A percentile compares a stretch with the other conserved stretches of the same genome.
Evolutionary conservation across 2,797 vertebrate species (phyloP).

Genomic region (Sebastes minor): DNA sequence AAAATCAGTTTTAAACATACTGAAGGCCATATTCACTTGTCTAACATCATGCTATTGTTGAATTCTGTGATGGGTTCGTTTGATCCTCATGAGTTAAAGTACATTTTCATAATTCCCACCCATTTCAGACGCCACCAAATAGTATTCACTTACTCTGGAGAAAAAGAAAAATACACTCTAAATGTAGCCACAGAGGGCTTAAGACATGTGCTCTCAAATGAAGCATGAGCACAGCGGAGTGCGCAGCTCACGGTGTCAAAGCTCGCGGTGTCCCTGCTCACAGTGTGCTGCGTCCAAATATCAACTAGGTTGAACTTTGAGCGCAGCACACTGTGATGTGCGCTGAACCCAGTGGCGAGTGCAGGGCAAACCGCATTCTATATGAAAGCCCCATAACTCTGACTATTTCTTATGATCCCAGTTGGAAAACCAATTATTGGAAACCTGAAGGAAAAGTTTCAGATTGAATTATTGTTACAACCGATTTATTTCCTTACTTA

Average conservation of each 20-base stretch:
- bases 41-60: not conserved
- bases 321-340: no score
- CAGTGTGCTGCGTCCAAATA: no score
- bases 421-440: conserved; percentile 7
- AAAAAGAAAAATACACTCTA: conserved; percentile 4
- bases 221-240: no score
- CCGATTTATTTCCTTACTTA: not conserved
- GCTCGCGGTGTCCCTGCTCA: no score
- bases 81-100: not conserved
- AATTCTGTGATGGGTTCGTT: not conserved
- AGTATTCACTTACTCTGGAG: not conserved
- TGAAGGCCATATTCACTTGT: conserved; percentile 22
- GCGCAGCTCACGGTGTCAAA: no score
- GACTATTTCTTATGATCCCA: not conserved
- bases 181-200: not conserved
- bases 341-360: no score
- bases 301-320: no score
- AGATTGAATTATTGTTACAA: conserved; percentile 4
- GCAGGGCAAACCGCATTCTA: no score
- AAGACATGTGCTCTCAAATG: no score
- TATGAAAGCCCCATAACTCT: not conserved
- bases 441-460: not conserved
- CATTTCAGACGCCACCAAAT: not conserved
- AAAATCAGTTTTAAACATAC: not conserved
- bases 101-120: not conserved